Base-by-base conservation (phyloP, 2,113 vertebrate genomes). In the Tringa solitaria region DNA sequence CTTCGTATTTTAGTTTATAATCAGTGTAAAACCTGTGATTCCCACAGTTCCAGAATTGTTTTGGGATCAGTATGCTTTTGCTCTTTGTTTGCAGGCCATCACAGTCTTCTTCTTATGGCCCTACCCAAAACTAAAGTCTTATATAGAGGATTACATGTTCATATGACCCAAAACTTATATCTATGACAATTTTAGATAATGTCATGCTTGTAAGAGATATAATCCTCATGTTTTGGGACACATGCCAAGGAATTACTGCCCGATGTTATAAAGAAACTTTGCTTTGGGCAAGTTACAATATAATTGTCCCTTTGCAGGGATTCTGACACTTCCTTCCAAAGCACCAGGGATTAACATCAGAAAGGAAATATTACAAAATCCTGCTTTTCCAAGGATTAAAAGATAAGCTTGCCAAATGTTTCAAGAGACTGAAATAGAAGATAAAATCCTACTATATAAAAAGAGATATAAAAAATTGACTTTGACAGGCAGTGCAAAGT, bases 331-430 rank as follows among this genome's bases (percentile, higher is more conserved):
- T 95, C 48, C 48, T 87, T 91, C 53, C 61, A 94, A 84, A 79
- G 48, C 37, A 79, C 22, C n/a, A 65, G 57, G 41, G 89, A 76
- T 86, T 83, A 96, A 79, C 43, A 82, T 73, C 60, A 72, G 60
- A 90, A 94, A 84, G 75, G 19, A 92, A 95, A 89, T 75, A 68
- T 4, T 87, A 48, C 46, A 86, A 93, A 95, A 93, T 56, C 39
- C 57, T 68, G 26, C 22, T 84, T 93, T 95, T 84, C 61, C 50
- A 76, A 75, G 61, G 76, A 82, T 86, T 89, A 87, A 79, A 95
- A 79, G 16, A 75, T 65, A 93, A 93, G 18, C 77, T 92, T 81
- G 10, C 17, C 35, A 89, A 93, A 84, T 53, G 43, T 87, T 51
- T 89, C 65, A 91, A 92, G 48, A 87, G 61, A 73, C 35, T 76